Base-by-base conservation (phyloP, 2,888 invertebrate species). In the Agonopterix heracliana region DNA sequence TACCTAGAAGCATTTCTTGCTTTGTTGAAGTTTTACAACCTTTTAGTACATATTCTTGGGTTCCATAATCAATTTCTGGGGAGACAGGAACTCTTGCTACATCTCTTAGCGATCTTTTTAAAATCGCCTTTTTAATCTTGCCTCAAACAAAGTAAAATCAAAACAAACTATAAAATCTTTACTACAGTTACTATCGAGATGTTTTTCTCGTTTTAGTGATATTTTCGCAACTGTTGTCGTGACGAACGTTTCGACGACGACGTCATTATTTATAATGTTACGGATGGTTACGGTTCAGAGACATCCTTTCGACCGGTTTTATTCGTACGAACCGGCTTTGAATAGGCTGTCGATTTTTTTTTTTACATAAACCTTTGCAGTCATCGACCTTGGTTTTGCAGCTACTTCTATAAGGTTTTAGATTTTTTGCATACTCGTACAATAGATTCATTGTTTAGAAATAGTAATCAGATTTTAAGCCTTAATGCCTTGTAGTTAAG, bases 221-320 rank as follows among this genome's bases (percentile, higher is more conserved):
- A 26, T 26, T 26, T 26, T 26, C 41, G 34, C 34, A 43, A 43
- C 12, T 42, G 35, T 41, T 49, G 34, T 35, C 26, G 26, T 26
- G 26, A 26, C 26, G 26, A 26, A 26, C 1, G 26, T 5, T 26
- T 26, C 5, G 5, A 41, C 17, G 26, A 5, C 5, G 5, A 41
- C 17, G 26, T 13, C 35, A 44, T 38, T 48, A 44, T 41, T 38
- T 38, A 38, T 11, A 38, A 38, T n/a, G 26, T 26, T 26, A 38
- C 11, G 38, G 11, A 38, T 38, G 10, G 38, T 38, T 38, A 38
- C 38, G 38, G 38, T 38, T 38, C 61, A 62, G 60, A 59, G 63
- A 65, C 61, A 69, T 66, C 71, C 64, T 69, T 63, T 35, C 47
- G 58, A 51, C 51, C 67, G 66, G 63, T 67, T 67, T 56, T 50